These are phyloP conservation scores for Drosophila demipolita DNA, from an alignment of 2,888 invertebrate species.

Conservation along the genomic window DNA sequence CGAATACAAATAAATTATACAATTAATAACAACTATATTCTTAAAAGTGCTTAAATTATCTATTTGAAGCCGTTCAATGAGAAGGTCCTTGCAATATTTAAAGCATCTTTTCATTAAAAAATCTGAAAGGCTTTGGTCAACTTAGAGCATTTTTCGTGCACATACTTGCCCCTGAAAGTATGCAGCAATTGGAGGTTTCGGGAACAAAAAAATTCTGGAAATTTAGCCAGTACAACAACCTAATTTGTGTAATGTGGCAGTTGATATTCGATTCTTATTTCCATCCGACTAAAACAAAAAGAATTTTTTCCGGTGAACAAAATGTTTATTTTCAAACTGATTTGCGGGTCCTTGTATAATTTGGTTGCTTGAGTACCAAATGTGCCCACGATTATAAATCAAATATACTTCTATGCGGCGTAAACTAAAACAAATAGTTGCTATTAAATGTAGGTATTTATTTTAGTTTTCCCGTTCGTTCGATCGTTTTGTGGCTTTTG, in stretches of 20 bases:
- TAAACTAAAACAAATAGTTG: not conserved
- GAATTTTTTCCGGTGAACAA: not conserved
- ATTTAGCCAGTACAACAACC: not conserved
- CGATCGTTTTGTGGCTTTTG: conserved; percentile 27
- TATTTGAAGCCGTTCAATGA: too few relatives aligned
- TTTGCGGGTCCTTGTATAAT: not conserved
- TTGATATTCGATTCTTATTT: not conserved
- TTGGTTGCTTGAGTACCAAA: not conserved
- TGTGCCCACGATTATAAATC: not conserved
- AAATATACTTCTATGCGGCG: not conserved
- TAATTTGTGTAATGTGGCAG: not conserved
- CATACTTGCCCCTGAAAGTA: not conserved
- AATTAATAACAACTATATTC: not conserved
- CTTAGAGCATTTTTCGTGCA: not conserved
- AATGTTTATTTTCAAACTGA: not conserved
- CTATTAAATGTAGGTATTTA: conserved; percentile 15
- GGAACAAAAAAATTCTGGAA: too few relatives aligned
- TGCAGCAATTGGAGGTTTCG: not conserved
- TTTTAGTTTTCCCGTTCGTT: conserved; percentile 39
- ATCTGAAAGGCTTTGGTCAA: not conserved
- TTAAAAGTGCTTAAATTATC: too few relatives aligned
- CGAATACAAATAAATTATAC: not conserved
- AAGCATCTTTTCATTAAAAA: not conserved
- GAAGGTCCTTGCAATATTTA: not conserved
- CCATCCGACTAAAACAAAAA: not conserved